Base-by-base conservation (phyloP, 2,113 vertebrate genomes). In the Ptychochromis oligacanthus region DNA sequence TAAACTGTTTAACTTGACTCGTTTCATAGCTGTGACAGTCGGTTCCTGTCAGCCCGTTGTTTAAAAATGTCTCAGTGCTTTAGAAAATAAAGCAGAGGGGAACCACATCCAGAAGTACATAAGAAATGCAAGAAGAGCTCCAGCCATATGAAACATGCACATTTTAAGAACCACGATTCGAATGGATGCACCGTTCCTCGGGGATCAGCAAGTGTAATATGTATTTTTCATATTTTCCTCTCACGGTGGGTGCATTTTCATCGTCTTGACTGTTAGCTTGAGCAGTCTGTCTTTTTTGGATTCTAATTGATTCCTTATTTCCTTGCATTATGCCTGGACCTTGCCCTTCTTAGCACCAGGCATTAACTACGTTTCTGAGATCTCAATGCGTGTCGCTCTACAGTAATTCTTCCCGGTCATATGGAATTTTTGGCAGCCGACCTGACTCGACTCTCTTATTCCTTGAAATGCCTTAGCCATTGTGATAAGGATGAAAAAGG, bases 211-310 rank as follows among this genome's bases (percentile, higher is more conserved):
- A 80, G 11, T 74, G 38, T 61, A 46, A 52, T 77, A 81, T 58
- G 52, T 52, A 76, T 85, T 82, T 89, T 80, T 82, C 82, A 86
- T 86, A 52, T 80, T 86, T 78, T 34, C 31, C 59, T 81, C 54
- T 52, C 7, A 54, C 59, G n/a, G 20, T 24, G 43, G 28, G 4
- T 46, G 52, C 26, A 18, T 77, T 81, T 65, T 72, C 24, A 43
- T 40, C 12, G 7, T 79, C 49, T 36, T 79, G 60, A 59, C 34
- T 61, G 7, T 78, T 58, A 40, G 70, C 60, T 67, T 13, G 13
- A 80, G 57, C 20, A 14, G 34, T 20, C 59, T 49, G 18, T 76
- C 59, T n/a, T 67, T 31, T 65, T 74, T 57, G 28, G 26, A 72
- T 72, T 70, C 7, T 15, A 5, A 20, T 38, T 22, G 13, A 18